phyloP scores from a whole-genome alignment of 1,140 invertebrate genomes.

The Lerema accius region DNA sequence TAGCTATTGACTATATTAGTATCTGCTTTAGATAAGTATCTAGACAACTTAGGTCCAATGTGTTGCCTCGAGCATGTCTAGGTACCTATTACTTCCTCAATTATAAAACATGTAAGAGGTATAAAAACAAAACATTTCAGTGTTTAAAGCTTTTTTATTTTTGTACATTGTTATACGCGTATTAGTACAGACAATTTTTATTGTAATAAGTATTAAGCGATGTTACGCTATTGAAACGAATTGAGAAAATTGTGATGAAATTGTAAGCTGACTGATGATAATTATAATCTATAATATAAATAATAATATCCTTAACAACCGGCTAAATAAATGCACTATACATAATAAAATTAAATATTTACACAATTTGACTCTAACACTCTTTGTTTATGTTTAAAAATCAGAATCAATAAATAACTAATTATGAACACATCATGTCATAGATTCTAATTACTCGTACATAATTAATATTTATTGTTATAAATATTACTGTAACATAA shows the following conservation, averaged over 20 bases:
- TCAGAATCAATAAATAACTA: conserved; percentile 61
- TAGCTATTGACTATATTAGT: too few species aligned
- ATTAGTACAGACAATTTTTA: conserved; percentile 64
- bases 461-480: conserved; percentile 39
- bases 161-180: conserved; percentile 76
- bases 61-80: too few species aligned
- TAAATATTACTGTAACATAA: conserved; percentile 35
- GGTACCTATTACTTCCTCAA: too few species aligned
- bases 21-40: too few species aligned
- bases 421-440: conserved; percentile 57
- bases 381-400: conserved; percentile 47
- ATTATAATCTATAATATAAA: conserved; percentile 59
- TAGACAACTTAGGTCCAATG: too few species aligned
- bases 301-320: conserved; percentile 61
- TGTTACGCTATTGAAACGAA: conserved; percentile 42
- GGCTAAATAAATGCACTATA: conserved; percentile 75
- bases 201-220: conserved; percentile 39
- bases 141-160: conserved; percentile 79
- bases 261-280: conserved; percentile 37
- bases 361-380: conserved; percentile 50
- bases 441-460: conserved; percentile 45
- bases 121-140: conserved; percentile 41
- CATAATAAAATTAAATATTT: conserved; percentile 70
- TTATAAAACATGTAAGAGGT: too few species aligned
- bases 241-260: conserved; percentile 59